Evolutionary conservation across 2,888 invertebrate genomes (phyloP), one percentile per base, ranked within the genome.

Genomic region (Colostygia pectinataria): DNA sequence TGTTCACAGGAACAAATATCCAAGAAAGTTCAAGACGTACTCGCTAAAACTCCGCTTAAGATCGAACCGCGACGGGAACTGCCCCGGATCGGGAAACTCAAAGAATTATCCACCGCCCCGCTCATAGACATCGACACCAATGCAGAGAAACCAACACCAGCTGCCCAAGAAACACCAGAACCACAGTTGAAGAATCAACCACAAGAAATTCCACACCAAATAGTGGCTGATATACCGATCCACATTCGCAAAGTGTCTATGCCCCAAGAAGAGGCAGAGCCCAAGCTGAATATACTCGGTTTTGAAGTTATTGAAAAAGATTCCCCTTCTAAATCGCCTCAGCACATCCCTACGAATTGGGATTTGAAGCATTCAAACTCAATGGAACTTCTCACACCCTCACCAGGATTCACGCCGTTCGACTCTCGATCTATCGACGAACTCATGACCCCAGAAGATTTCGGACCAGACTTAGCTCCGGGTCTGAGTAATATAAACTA

Each of bases 31-130:
- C 88, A 93, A 53, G 91, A 92, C 36, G 94, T 96, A 0, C 81
- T 97, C 29, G 91, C 92, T 15, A 92, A 94, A 58, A 95, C 95
- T 0, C 98, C 98, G 0, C 83, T 97, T 1, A 92, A 93, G 54
- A 84, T 90, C 24, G 77, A 77, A 55, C 87, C 88, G 1, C 71
- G 86, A 0, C 66, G 81, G 0, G 82, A 80, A 41, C 63, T 83
- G 25, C 86, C 87, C 0, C 66, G 80, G 6, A 71, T 87, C 8
- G 80, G 81, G 0, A 74, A 79, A 34, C 64, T 81, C 9, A 75
- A 76, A 20, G 63, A 73, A n/a, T 62, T 72, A n/a, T 63, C 65
- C 4, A 59, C 72, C 0, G 65, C 71, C 1, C 70, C 83, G 0
- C 83, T 89, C 33, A 73, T 86, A 12, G 82, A 88, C 38, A 46